Conservation (phyloP, 2,888 invertebrate species). For the Coenonympha glycerion region DNA sequence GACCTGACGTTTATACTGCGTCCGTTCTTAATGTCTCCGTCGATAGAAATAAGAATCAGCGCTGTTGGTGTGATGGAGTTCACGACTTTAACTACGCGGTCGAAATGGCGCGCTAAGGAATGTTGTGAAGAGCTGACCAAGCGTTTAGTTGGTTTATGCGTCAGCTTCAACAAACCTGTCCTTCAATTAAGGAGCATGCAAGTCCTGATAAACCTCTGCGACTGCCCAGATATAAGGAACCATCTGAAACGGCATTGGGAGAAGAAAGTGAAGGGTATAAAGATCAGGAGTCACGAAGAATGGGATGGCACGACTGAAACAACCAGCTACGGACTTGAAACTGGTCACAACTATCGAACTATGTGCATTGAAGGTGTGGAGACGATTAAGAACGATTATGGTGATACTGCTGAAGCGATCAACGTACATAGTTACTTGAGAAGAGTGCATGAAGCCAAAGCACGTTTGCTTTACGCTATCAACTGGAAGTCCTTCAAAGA, state of each 20-base stretch:
- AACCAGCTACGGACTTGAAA: constrained; percentile 45
- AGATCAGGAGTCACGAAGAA: constrained; percentile 48
- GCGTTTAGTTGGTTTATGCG: constrained; percentile 42
- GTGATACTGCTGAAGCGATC: constrained; percentile 44
- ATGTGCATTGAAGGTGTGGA: constrained; percentile 54
- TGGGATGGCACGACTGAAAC: constrained; percentile 59
- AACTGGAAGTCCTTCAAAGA: constrained; percentile 47
- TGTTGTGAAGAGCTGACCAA: constrained; percentile 41
- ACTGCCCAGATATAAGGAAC: constrained; percentile 55
- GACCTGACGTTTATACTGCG: constrained; percentile 47
- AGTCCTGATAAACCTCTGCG: constrained; percentile 59
- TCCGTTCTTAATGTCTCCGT: constrained; percentile 34
- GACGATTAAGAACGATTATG: constrained; percentile 53
- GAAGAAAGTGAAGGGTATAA: constrained; percentile 36
- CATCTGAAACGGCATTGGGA: constrained; percentile 49
- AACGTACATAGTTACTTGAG: constrained; percentile 57
- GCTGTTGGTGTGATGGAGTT: constrained; percentile 50
- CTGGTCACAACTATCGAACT: constrained; percentile 58
- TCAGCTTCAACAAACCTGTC: constrained; percentile 42
- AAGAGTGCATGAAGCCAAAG: constrained; percentile 40
- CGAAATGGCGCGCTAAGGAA: constrained; percentile 65
- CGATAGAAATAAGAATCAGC: constrained; percentile 47
- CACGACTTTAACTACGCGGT: constrained; percentile 54
- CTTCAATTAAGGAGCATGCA: constrained; percentile 54
- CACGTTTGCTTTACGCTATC: constrained; percentile 46